Evolutionary conservation across 2,888 invertebrate genomes (phyloP).

Genomic region (Acleris laterana): DNA sequence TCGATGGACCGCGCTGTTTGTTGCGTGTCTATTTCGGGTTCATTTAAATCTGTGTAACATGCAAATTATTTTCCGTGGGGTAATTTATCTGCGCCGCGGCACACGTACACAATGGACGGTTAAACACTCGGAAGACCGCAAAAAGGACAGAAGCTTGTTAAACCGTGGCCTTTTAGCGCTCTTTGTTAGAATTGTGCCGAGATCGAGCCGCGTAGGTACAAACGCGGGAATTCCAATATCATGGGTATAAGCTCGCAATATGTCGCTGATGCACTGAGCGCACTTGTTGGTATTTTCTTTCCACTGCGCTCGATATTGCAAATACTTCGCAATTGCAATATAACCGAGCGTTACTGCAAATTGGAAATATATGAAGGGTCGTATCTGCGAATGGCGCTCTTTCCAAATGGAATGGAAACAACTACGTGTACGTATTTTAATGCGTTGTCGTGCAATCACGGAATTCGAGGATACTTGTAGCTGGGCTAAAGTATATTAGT

Average conservation of each 20-base stretch:
- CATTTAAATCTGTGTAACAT: conserved; percentile 17
- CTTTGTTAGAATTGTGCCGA: conserved; percentile 10
- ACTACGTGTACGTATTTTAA: neutral
- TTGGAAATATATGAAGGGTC: conserved; percentile 30
- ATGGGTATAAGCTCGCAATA: conserved; percentile 67
- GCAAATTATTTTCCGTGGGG: conserved; percentile 27
- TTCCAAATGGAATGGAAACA: neutral
- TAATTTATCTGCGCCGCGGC: conserved; percentile 7
- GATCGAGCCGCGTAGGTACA: conserved; percentile 39
- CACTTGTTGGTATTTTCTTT: conserved; percentile 67
- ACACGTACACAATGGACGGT: conserved; percentile 14
- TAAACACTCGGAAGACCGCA: conserved; percentile 16
- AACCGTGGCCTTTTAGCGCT: conserved; percentile 8
- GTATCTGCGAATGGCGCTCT: conserved; percentile 22
- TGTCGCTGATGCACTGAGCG: conserved; percentile 56
- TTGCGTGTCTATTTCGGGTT: conserved; percentile 12
- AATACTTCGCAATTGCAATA: conserved; percentile 43
- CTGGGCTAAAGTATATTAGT: too few species aligned
- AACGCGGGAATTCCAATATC: conserved; percentile 74
- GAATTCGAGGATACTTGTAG: neutral
- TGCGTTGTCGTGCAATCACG: neutral
- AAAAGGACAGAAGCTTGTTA: conserved; percentile 23
- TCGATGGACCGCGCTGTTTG: neutral
- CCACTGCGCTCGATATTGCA: conserved; percentile 73
- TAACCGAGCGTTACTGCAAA: conserved; percentile 36